A percentile compares a stretch with the other conserved stretches of the same genome.
Conservation (phyloP, 2,888 invertebrate genomes). For the Fragum fragum region DNA sequence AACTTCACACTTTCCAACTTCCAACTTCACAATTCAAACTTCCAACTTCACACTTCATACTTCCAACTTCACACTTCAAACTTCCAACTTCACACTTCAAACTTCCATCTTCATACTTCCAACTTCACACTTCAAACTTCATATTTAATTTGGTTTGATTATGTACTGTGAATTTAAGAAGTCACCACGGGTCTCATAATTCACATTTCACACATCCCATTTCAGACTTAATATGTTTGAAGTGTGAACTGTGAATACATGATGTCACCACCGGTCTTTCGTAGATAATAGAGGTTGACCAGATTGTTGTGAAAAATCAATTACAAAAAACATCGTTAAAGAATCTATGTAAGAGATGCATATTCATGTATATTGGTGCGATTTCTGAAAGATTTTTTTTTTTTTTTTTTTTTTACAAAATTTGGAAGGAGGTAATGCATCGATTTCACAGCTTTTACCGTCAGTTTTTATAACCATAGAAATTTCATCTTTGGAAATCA, state of each 20-base stretch:
- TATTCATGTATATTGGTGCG: too few species aligned
- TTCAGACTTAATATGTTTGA: too few species aligned
- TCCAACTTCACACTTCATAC: too few species aligned
- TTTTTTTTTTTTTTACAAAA: not conserved
- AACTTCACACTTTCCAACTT: too few species aligned
- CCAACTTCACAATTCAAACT: too few species aligned
- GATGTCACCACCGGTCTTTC: not conserved
- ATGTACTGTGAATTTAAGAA: not conserved
- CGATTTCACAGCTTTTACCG: not conserved
- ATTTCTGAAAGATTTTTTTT: not conserved
- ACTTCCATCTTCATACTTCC: too few species aligned
- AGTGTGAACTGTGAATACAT: not conserved
- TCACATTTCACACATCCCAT: too few species aligned
- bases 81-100: too few species aligned
- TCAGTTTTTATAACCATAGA: not conserved
- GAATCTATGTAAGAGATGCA: not conserved
- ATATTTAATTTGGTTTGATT: not conserved
- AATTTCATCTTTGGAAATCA: not conserved
- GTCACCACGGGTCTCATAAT: not conserved
- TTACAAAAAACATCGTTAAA: not conserved
- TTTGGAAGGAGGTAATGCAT: not conserved
- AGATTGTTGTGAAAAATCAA: not conserved
- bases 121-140: too few species aligned
- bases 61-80: too few species aligned
- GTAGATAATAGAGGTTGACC: not conserved